phyloP scores from a whole-genome alignment of 2,113 vertebrate genomes.

The Scytalopus superciliaris region DNA sequence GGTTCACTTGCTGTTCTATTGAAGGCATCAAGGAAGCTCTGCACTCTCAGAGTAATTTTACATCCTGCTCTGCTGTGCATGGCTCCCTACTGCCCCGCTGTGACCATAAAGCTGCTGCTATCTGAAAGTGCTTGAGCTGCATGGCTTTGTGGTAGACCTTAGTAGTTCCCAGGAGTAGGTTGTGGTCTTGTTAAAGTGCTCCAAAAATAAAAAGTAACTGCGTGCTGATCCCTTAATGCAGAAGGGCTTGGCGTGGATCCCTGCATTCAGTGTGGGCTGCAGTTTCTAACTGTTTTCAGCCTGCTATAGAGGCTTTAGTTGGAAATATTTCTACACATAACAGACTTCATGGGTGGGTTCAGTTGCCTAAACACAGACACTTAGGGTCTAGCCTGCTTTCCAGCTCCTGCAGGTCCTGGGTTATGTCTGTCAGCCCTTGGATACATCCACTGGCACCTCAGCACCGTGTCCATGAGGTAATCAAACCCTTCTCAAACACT shows the following conservation, averaged over 20 bases:
- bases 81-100: background rate
- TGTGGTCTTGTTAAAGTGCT: background rate
- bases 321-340: background rate
- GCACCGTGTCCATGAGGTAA: background rate
- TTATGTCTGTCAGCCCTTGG: background rate
- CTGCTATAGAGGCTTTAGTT: background rate
- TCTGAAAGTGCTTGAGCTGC: background rate
- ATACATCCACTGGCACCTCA: background rate
- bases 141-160: background rate
- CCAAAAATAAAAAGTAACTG: background rate
- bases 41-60: background rate
- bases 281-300: background rate
- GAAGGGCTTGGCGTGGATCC: background rate
- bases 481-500: background rate
- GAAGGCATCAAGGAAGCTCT: background rate
- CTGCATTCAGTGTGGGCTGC: background rate
- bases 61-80: background rate
- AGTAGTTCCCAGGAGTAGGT: background rate
- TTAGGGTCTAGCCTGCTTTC: background rate
- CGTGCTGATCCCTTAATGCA: background rate
- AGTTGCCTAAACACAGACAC: background rate
- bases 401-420: background rate
- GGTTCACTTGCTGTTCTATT: background rate
- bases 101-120: background rate
- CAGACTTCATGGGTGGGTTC: background rate